Percentiles rank a stretch among this genome's conserved stretches.
Conservation (phyloP, 2,888 invertebrate genomes). For the Orchestes rusci region DNA sequence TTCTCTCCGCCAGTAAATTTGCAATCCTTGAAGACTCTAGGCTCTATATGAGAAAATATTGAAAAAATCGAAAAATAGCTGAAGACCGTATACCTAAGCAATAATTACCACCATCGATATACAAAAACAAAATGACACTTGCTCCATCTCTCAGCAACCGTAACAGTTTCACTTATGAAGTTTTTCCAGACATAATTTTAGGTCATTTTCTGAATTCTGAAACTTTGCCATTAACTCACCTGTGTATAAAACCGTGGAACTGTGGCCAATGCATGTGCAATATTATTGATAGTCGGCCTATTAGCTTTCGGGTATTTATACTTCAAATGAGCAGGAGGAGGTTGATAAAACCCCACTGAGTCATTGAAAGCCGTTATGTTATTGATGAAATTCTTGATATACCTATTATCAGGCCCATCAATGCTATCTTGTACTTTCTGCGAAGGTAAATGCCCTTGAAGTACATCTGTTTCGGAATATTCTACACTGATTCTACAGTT, state of each 20-base stretch:
- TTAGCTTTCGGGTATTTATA: constrained; percentile 79
- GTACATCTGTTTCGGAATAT: constrained; percentile 55
- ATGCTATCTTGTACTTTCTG: constrained; percentile 42
- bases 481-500: constrained; percentile 64
- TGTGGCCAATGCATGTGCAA: constrained; percentile 64
- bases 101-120: no score
- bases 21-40: no score
- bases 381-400: constrained; percentile 51
- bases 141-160: no score
- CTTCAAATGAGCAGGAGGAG: constrained; percentile 65
- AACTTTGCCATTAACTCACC: no score
- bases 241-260: constrained; percentile 79
- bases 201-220: constrained; percentile 32
- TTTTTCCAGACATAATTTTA: no score
- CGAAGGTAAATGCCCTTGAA: constrained; percentile 36
- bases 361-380: constrained; percentile 55
- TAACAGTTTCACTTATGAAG: no score
- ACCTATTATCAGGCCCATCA: constrained; percentile 40
- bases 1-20: no score
- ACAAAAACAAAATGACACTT: no score
- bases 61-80: no score
- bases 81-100: no score
- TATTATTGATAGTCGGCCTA: constrained; percentile 65
- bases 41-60: no score
- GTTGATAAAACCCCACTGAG: constrained; percentile 61